Evolutionary conservation across 2,113 vertebrate genomes (phyloP).

Genomic region (Sorex araneus): DNA sequence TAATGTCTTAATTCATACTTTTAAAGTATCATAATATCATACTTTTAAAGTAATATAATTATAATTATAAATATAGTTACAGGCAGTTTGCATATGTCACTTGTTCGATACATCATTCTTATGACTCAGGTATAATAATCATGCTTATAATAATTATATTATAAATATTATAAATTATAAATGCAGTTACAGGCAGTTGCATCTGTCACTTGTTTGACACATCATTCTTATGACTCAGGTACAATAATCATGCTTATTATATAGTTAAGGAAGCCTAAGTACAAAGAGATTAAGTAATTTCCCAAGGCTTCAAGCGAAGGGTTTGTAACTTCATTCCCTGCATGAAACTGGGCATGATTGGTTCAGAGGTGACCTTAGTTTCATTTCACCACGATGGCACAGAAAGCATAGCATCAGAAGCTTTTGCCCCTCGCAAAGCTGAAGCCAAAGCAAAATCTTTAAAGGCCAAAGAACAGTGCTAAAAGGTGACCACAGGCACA

Average conservation of each 20-base stretch:
- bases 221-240: conserved; percentile 6
- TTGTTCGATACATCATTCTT: conserved; percentile 41
- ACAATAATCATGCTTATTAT: conserved; percentile 4
- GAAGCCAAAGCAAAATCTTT: too few relatives aligned
- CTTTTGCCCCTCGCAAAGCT: too few relatives aligned
- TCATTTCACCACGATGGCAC: too few relatives aligned
- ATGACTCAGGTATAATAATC: background rate
- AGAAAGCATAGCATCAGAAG: too few relatives aligned
- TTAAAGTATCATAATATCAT: background rate
- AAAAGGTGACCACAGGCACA: too few relatives aligned
- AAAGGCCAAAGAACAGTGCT: too few relatives aligned
- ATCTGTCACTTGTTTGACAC: conserved; percentile 21
- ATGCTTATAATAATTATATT: background rate
- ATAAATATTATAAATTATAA: too few relatives aligned
- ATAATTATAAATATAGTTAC: conserved; percentile 46
- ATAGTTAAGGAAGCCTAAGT: background rate
- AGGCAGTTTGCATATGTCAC: background rate
- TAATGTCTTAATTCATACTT: too few relatives aligned
- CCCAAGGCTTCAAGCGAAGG: background rate
- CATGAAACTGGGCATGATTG: background rate
- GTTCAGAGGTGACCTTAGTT: background rate
- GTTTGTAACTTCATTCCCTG: conserved; percentile 6
- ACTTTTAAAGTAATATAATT: conserved; percentile 24
- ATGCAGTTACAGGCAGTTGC: background rate
- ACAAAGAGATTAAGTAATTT: conserved; percentile 18